Evolutionary conservation across 1,140 invertebrate genomes (phyloP).

Genomic region (Polypedilum vanderplanki): DNA sequence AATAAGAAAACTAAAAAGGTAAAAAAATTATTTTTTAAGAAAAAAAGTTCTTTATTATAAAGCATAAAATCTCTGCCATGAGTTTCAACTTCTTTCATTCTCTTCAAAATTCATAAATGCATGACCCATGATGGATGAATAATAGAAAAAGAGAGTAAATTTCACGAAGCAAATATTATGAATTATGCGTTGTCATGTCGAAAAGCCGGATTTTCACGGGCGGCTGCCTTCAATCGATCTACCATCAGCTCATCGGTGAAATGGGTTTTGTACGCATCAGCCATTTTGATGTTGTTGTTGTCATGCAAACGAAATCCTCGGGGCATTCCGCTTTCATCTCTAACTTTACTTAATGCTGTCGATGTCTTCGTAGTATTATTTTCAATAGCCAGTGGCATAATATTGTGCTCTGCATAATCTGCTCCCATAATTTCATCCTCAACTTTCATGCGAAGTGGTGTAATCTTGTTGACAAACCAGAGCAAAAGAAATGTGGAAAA

Average conservation of each 20-base stretch:
- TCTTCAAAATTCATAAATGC: too few relatives aligned
- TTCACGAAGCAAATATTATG: too few relatives aligned
- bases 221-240: neutral
- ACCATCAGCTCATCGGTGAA: neutral
- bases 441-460: constrained; percentile 74
- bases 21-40: too few relatives aligned
- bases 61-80: too few relatives aligned
- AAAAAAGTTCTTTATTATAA: too few relatives aligned
- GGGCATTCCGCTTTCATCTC: neutral
- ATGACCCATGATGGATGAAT: too few relatives aligned
- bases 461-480: constrained; percentile 67
- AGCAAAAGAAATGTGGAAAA: constrained; percentile 60
- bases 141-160: too few relatives aligned
- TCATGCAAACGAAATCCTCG: neutral
- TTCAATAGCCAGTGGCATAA: constrained; percentile 48
- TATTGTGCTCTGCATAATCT: constrained; percentile 80
- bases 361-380: neutral
- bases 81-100: too few relatives aligned
- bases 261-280: neutral
- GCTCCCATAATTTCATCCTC: constrained; percentile 80
- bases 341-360: neutral
- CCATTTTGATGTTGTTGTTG: neutral
- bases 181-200: neutral
- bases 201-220: neutral
- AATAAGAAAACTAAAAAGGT: too few relatives aligned